Base-by-base conservation (phyloP, 2,113 vertebrate genomes). In the Bufo bufo region DNA sequence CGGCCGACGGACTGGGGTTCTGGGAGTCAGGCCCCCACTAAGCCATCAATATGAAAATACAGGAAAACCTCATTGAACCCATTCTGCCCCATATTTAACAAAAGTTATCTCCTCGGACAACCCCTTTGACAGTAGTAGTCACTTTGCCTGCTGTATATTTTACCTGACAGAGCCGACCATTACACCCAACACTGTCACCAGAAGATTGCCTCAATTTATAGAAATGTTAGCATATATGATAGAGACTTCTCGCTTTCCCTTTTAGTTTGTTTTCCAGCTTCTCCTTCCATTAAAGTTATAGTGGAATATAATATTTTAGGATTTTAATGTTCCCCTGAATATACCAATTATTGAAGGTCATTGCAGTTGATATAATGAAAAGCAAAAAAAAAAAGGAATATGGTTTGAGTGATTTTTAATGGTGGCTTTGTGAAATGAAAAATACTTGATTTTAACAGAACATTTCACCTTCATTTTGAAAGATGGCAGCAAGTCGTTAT, bases 401-500 rank as follows among this genome's bases (percentile, higher is more conserved):
- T 84, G 65, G 65, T 86, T 61, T 77, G 43, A 85, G 65, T 50
- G 72, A 77, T 47, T 86, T 69, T 65, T 79, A 79, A 79, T 82
- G 65, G 20, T 11, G 54, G 16, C 17, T 59, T 17, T 85, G 66
- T 82, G 77, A 72, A 87, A n/a, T 65, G 77, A 63, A 86, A 78
- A 79, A 86, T 86, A 59, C 45, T 13, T 86, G 59, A 71, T 74
- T 72, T 47, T 74, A 74, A 54, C 19, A 9, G 86, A 43, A 66
- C 50, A 56, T 63, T 56, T 87, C 75, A 82, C 54, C 86, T 74
- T 72, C 43, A 23, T 59, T 66, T 72, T 69, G 77, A 58, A 71
- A 87, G 86, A 82, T 75, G 69, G 19, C 71, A 83, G 63, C 61
- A 50, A 54, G 63, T n/a, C 65, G 66, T 83, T 75, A 56, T 50